Conservation (phyloP, 2,113 vertebrate species). For the Erythrocercus mccallii region DNA sequence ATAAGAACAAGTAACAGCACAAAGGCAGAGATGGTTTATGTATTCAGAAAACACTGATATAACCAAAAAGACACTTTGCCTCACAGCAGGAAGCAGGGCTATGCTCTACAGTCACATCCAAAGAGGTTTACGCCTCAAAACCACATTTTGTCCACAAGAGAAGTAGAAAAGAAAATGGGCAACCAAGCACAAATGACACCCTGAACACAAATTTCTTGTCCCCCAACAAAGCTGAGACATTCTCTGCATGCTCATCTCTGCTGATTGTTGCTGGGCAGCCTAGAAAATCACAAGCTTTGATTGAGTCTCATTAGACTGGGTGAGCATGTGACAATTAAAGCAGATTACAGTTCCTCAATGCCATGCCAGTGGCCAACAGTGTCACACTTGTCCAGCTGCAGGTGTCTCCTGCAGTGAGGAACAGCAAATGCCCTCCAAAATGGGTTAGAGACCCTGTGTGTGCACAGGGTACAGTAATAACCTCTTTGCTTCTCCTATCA, state of each 20-base stretch:
- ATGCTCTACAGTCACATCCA: not conserved
- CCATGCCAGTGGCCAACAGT: not conserved
- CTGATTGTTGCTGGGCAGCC: not conserved
- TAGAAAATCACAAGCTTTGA: not conserved
- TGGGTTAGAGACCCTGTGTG: not conserved
- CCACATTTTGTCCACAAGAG: not conserved
- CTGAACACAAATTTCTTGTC: not conserved
- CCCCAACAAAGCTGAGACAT: rapidly evolving
- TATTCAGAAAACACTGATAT: not conserved
- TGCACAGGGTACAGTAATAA: not conserved
- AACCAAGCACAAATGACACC: not conserved
- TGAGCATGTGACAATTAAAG: not conserved
- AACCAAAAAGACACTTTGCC: not conserved
- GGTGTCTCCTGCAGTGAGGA: not conserved
- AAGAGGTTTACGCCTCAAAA: not conserved
- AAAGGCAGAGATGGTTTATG: not conserved
- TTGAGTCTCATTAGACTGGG: not conserved
- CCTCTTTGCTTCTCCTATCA: not conserved
- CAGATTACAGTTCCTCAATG: not conserved
- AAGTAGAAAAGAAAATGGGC: not conserved
- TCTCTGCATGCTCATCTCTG: not conserved
- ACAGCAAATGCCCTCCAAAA: not conserved
- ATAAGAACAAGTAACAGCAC: not conserved
- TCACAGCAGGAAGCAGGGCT: not conserved
- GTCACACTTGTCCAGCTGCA: not conserved